Evolutionary conservation across 2,888 invertebrate genomes (phyloP).

Genomic region (Phorcus lineatus): DNA sequence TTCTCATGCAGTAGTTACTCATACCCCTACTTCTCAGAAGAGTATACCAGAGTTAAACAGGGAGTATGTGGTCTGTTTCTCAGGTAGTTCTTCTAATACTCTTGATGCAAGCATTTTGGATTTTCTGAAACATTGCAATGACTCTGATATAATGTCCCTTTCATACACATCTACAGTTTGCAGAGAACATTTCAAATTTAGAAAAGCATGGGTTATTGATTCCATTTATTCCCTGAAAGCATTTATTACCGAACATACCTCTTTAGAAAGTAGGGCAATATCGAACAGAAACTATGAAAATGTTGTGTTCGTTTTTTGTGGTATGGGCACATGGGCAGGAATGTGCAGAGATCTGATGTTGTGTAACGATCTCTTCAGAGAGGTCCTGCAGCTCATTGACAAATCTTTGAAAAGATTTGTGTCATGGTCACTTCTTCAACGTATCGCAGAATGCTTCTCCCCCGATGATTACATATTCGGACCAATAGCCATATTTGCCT

Average conservation of each 20-base stretch:
- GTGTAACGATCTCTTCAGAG: constrained; percentile 33
- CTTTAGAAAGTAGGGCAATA: neutral
- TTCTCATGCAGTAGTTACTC: constrained; percentile 48
- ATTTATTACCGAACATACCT: neutral
- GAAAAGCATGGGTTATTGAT: constrained; percentile 36
- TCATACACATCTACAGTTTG: constrained; percentile 47
- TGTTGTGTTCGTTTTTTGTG: constrained; percentile 54
- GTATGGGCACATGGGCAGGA: constrained; percentile 55
- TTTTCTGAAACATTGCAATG: constrained; percentile 13
- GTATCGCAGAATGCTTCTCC: constrained; percentile 35
- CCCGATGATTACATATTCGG: constrained; percentile 41
- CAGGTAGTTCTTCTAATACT: constrained; percentile 21
- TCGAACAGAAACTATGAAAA: neutral
- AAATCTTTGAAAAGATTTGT: constrained; percentile 26
- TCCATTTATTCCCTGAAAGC: constrained; percentile 28
- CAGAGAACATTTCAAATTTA: constrained; percentile 43
- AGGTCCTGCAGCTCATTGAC: constrained; percentile 40
- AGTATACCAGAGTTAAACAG: neutral
- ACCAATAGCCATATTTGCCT: constrained; percentile 54
- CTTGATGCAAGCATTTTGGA: constrained; percentile 26
- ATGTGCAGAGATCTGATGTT: constrained; percentile 49
- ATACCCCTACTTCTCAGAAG: neutral
- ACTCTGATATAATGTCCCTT: neutral
- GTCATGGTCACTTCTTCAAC: constrained; percentile 34
- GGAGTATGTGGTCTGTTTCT: constrained; percentile 33